These are phyloP conservation scores for Physocephala rufipes DNA, from an alignment of 2,888 invertebrate species.

Conservation along the genomic window DNA sequence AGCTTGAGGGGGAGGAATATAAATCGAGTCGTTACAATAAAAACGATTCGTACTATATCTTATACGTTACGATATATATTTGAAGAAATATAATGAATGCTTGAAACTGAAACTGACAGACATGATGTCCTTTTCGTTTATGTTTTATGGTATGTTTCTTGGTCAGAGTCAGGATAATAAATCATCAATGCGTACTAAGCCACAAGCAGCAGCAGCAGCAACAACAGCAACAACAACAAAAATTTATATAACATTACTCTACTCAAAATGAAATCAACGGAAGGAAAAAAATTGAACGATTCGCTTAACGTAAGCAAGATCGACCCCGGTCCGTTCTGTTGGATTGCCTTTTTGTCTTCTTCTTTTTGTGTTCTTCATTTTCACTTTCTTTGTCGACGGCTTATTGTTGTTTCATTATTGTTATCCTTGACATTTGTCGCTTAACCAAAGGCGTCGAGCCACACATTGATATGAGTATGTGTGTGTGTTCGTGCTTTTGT, in stretches of 20 bases:
- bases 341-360: background rate
- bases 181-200: constrained; percentile 13
- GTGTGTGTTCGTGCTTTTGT: background rate
- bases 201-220: constrained; percentile 11
- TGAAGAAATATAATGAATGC: background rate
- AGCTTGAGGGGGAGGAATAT: too few species aligned
- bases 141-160: constrained; percentile 22
- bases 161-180: constrained; percentile 29
- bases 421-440: constrained; percentile 34
- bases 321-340: constrained; percentile 11
- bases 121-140: constrained; percentile 29
- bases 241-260: background rate
- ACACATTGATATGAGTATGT: background rate
- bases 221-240: constrained; percentile 33
- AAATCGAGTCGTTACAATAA: too few species aligned
- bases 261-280: background rate
- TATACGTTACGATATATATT: too few species aligned
- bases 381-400: background rate
- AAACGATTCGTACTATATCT: too few species aligned
- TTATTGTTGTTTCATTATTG: constrained; percentile 14
- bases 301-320: background rate
- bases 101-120: constrained; percentile 27
- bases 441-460: constrained; percentile 23
- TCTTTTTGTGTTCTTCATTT: background rate
- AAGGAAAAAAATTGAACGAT: background rate